phyloP scores from a whole-genome alignment of 2,797 vertebrate species.

The Leptoclinus maculatus region DNA sequence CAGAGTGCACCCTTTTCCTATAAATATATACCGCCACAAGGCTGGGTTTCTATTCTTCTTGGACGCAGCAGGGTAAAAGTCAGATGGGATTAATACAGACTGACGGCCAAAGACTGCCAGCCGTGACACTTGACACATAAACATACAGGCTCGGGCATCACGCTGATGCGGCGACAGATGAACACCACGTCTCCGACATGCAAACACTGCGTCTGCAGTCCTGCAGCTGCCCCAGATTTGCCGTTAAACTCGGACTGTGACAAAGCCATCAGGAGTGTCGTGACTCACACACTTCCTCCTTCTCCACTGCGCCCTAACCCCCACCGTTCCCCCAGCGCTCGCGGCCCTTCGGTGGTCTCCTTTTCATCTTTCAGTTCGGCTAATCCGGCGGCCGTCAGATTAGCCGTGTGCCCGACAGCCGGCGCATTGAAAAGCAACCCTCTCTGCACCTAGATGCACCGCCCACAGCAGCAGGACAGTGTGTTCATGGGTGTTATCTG shows the following conservation, averaged over 20 bases:
- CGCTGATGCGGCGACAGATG: constrained; percentile 13
- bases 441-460: background rate
- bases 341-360: constrained; percentile 3
- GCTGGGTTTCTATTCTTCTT: background rate
- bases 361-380: constrained; percentile 57
- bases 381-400: constrained; percentile 61
- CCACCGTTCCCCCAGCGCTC: constrained; percentile 43
- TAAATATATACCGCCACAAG: background rate
- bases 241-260: constrained; percentile 54
- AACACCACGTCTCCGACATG: background rate
- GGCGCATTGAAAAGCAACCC: constrained; percentile 23
- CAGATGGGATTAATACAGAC: background rate
- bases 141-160: background rate
- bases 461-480: constrained; percentile 32
- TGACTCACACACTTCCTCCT: constrained; percentile 52
- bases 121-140: background rate
- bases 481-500: background rate
- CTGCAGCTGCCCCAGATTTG: constrained; percentile 59
- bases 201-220: constrained; percentile 31
- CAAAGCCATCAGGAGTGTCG: constrained; percentile 56
- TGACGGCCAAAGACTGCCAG: constrained; percentile 5
- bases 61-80: background rate
- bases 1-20: background rate
- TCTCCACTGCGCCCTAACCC: background rate
- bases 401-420: constrained; percentile 59